A percentile compares a stretch with the other conserved stretches of the same genome.
phyloP scores from a whole-genome alignment of 2,797 vertebrate species.

The Parambassis ranga region DNA sequence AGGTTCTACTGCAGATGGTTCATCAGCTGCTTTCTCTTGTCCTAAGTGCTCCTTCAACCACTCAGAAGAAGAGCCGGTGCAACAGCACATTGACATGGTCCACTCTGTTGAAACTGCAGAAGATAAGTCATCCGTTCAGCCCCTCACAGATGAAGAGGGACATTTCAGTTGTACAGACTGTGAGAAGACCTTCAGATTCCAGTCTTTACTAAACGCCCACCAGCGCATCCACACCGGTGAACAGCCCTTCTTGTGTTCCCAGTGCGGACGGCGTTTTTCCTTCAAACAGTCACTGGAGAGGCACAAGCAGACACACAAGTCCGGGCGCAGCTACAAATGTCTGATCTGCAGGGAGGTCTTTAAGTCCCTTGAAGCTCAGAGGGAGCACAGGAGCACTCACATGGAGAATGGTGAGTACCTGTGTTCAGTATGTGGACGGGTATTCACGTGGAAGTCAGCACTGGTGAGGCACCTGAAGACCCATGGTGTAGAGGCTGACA shows the following conservation, averaged over 20 bases:
- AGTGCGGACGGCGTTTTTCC: slow-evolving; percentile 77
- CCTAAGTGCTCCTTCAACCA: slow-evolving; percentile 39
- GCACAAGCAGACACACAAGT: slow-evolving; percentile 77
- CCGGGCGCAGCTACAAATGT: slow-evolving; percentile 67
- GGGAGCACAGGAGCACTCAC: slow-evolving; percentile 57
- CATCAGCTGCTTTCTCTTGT: slow-evolving; percentile 40
- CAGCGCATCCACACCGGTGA: slow-evolving; percentile 78
- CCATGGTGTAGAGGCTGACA: slow-evolving; percentile 22
- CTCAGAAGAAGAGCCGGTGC: slow-evolving; percentile 41
- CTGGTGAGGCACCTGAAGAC: slow-evolving; percentile 74
- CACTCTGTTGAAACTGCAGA: slow-evolving; percentile 15
- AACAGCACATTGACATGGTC: slow-evolving; percentile 41
- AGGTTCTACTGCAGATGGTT: slow-evolving; percentile 30
- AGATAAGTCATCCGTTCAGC: background rate
- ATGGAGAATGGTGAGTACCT: slow-evolving; percentile 63
- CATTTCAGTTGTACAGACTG: slow-evolving; percentile 70
- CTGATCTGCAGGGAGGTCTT: slow-evolving; percentile 75
- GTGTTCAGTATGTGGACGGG: slow-evolving; percentile 68
- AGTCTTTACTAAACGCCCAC: slow-evolving; percentile 75
- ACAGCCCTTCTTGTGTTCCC: slow-evolving; percentile 75
- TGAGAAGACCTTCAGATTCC: slow-evolving; percentile 76
- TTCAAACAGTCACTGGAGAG: slow-evolving; percentile 80
- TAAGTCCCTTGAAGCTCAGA: slow-evolving; percentile 54
- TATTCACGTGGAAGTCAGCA: slow-evolving; percentile 71
- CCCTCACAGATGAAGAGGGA: slow-evolving; percentile 19